Conservation (phyloP, 2,113 vertebrate species). For the Diglossa brunneiventris region DNA sequence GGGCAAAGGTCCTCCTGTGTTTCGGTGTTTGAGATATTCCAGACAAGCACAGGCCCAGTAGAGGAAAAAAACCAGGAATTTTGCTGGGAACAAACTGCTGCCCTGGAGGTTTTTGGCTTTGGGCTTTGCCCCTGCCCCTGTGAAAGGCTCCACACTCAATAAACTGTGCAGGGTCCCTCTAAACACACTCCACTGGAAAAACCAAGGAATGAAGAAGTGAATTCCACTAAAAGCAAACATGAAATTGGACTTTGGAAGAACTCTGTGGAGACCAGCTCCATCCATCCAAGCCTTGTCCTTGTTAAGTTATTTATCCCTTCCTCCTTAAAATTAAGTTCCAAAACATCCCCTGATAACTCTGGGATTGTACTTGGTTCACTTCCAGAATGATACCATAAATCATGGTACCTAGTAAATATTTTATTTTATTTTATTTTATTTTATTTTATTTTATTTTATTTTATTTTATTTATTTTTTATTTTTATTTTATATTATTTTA, state of each 20-base stretch:
- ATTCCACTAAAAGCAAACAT: not conserved
- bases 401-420: not conserved
- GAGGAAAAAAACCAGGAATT: not conserved
- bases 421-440: not conserved
- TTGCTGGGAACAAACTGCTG: not conserved
- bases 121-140: not conserved
- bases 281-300: not conserved
- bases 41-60: not conserved
- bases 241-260: not conserved
- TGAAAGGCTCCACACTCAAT: not conserved
- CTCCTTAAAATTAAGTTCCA: not conserved
- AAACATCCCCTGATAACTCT: not conserved
- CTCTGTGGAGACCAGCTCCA: not conserved
- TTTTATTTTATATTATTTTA: too few species aligned
- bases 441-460: not conserved
- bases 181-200: not conserved
- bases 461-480: not conserved
- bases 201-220: not conserved
- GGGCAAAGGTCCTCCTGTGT: fast-evolving
- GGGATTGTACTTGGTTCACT: not conserved
- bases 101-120: not conserved
- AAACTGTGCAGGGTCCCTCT: not conserved
- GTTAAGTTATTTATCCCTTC: not conserved
- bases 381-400: not conserved
- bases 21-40: too few species aligned